Evolutionary conservation across 1,140 invertebrate species (phyloP), one percentile per base, ranked within the genome.

Genomic region (Aphaenogaster rudis): DNA sequence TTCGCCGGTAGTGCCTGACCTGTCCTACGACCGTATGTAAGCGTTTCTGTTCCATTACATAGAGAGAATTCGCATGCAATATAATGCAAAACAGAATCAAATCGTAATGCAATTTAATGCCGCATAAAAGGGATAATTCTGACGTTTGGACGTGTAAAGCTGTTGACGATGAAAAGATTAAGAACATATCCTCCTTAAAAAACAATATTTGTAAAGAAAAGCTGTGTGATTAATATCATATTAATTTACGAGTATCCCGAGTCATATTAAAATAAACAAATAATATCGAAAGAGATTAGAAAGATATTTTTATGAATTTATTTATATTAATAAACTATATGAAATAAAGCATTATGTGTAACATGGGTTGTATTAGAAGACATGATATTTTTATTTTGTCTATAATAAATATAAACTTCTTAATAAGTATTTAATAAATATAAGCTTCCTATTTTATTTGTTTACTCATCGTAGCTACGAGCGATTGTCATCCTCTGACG

Each of bases 401-500:
- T n/a, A 21, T 57, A 42, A 78, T 61, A 45, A 28, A 45, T 48
- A 8, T 36, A 61, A 78, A 3, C 13, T 11, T 28, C 0, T 28
- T 28, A 28, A 28, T 28, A 28, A 28, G 0, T 28, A 28, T 28
- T 28, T 28, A 28, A 28, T 28, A 28, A 2, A 33, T 72, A 33
- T 36, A 33, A 33, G 0, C 8, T 21, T 74, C 17, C 15, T 39
- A 28, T 36, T 52, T 54, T 78, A 2, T 78, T 45, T n/a, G 11
- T 36, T 63, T 48, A 48, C 13, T 48, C 21, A 21, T 21, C 3
- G 11, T 0, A 45, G 28, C 28, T 11, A 7, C 1, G 42, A 78
- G 21, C 4, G 52, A 78, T n/a, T 79, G 28, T 50, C 11, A 64
- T 84, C 54, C 67, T 42, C 59, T 57, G 87, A 77, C 33, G 59